Base-by-base conservation (phyloP, 1,140 invertebrate genomes). In the Halesus radiatus region DNA sequence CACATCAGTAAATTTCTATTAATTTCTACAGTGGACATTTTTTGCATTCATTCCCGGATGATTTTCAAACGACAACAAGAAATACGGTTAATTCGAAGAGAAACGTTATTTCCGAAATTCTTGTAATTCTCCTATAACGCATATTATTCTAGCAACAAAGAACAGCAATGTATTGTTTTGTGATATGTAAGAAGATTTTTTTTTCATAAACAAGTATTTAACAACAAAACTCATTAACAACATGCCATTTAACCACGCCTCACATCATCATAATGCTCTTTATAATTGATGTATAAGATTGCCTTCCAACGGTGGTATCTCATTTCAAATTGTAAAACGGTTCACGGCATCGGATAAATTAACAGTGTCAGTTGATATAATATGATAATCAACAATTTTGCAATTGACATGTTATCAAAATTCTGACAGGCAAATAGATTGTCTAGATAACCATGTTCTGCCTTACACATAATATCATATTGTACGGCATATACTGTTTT, bases 391-490 rank as follows among this genome's bases (percentile, higher is more conserved):
- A 20, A 60, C 18, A 60, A 60, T 60, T 23, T 22, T 60, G 56
- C 56, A 60, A 23, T 60, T 60, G 56, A 60, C 56, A 60, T 60
- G n/a, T 23, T 60, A 60, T 60, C 56, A 60, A 60, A 60, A 60
- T 20, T 20, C 56, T 60, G 56, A 60, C 56, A 22, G 18, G 56
- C 18, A 23, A 60, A 23, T 45, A 45, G 8, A 45, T 45, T 20
- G 56, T 23, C 56, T 23, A 60, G 20, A 13, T 23, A 60, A 20
- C 54, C 20, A 18, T 13, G 37, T 45, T 45, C 37, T 5, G 37
- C 37, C 37, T 13, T 45, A 13, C 37, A 45, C 37, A 45, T 45
- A 13, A 45, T 45, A 45, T 45, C 37, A 3, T 45, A 10, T 45
- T 45, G 37, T 45, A 45, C 7, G 37, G 37, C 8, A 45, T 45